Conservation (phyloP, 2,888 invertebrate species). For the Slavum lentiscoides region DNA sequence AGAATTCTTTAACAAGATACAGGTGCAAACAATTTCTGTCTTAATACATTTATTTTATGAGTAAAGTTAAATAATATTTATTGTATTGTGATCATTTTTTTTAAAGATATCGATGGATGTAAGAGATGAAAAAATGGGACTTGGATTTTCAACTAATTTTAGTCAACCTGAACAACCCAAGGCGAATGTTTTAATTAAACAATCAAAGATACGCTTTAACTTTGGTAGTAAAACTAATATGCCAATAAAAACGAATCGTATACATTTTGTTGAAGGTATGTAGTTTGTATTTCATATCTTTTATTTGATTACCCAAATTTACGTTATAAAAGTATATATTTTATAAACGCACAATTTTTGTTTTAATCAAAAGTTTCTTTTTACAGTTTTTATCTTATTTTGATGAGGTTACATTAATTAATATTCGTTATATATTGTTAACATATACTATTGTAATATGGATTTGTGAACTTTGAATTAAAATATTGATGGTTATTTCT, state of each 20-base stretch:
- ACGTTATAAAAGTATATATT: neutral
- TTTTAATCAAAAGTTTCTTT: neutral
- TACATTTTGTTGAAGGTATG: slow-evolving; percentile 42
- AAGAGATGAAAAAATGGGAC: slow-evolving; percentile 37
- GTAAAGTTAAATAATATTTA: neutral
- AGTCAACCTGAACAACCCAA: slow-evolving; percentile 15
- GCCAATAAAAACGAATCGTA: slow-evolving; percentile 44
- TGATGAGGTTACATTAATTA: too few relatives aligned
- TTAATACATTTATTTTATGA: neutral
- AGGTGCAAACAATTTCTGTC: too few relatives aligned
- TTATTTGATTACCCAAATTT: neutral
- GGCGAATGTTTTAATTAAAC: slow-evolving; percentile 15
- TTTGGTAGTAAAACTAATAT: slow-evolving; percentile 44
- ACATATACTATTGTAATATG: too few relatives aligned
- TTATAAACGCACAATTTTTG: neutral
- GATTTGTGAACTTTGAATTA: neutral
- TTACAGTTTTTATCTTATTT: neutral
- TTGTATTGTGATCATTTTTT: neutral
- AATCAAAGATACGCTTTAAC: slow-evolving; percentile 39
- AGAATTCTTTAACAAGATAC: too few relatives aligned
- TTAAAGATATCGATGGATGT: slow-evolving; percentile 38
- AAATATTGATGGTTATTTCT: neutral
- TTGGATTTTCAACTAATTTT: slow-evolving; percentile 30
- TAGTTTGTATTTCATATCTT: neutral
- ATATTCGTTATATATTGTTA: too few relatives aligned